A percentile compares a stretch with the other conserved stretches of the same genome.
Conservation (phyloP, 2,888 invertebrate genomes). For the Axea sp. region DNA sequence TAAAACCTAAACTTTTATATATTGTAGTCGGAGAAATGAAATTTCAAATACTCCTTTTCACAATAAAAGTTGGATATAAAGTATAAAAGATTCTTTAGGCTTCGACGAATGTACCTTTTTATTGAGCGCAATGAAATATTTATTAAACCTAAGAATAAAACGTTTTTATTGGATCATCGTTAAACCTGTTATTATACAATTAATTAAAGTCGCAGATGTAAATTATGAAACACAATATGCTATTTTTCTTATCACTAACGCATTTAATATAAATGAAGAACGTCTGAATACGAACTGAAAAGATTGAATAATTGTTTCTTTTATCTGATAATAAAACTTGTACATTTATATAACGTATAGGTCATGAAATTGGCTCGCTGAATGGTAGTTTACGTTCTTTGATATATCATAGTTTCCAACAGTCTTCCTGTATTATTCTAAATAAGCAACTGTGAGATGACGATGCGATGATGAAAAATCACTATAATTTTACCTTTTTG, state of each 20-base stretch:
- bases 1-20: constrained; percentile 9
- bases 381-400: constrained; percentile 57
- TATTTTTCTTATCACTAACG: constrained; percentile 51
- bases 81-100: constrained; percentile 44
- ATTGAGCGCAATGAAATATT: constrained; percentile 54
- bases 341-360: constrained; percentile 58
- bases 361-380: constrained; percentile 56
- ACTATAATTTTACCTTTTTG: constrained; percentile 54
- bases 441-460: constrained; percentile 46
- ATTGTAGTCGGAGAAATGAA: constrained; percentile 6
- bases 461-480: constrained; percentile 58
- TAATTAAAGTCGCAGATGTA: constrained; percentile 47
- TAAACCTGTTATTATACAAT: constrained; percentile 50
- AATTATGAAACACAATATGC: constrained; percentile 46
- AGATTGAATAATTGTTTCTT: constrained; percentile 57
- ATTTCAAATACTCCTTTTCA: constrained; percentile 16
- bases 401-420: constrained; percentile 58
- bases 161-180: constrained; percentile 41
- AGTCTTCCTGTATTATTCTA: constrained; percentile 63
- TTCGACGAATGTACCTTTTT: constrained; percentile 50
- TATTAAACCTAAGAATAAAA: constrained; percentile 51
- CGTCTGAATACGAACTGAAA: constrained; percentile 38
- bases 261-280: constrained; percentile 48
- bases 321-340: constrained; percentile 56
- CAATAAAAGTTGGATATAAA: constrained; percentile 36